Evolutionary conservation across 2,888 invertebrate species (phyloP).

Genomic region (Amphipyra berbera): DNA sequence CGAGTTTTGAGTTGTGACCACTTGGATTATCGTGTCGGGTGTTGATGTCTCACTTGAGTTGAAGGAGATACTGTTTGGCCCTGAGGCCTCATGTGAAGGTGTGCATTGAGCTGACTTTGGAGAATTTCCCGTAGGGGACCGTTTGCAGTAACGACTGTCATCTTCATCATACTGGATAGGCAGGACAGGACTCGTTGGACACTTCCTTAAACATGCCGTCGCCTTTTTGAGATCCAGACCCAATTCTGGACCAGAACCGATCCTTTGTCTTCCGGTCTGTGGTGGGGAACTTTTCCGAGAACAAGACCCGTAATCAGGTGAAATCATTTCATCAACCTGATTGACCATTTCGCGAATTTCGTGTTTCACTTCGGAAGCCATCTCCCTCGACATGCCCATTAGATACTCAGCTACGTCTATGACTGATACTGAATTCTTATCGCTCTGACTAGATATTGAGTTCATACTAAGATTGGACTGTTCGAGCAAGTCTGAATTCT

Average conservation of each 20-base stretch:
- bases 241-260: conserved; percentile 84
- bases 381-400: conserved; percentile 94
- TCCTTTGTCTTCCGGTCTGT: conserved; percentile 79
- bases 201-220: conserved; percentile 78
- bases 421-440: conserved; percentile 93
- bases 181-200: conserved; percentile 85
- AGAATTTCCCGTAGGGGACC: conserved; percentile 76
- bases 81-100: conserved; percentile 83
- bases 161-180: conserved; percentile 80
- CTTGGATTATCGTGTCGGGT: conserved; percentile 88
- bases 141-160: conserved; percentile 71
- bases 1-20: conserved; percentile 81
- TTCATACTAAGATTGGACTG: conserved; percentile 85
- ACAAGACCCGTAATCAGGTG: conserved; percentile 81
- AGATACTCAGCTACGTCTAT: conserved; percentile 94
- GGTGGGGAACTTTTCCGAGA: conserved; percentile 86
- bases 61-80: conserved; percentile 85
- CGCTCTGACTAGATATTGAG: conserved; percentile 90
- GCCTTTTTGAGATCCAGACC: conserved; percentile 79
- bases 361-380: conserved; percentile 94
- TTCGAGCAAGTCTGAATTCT: conserved; percentile 91
- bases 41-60: conserved; percentile 89
- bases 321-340: conserved; percentile 93
- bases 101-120: conserved; percentile 84
- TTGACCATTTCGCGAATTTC: conserved; percentile 93